Evolutionary conservation across 2,797 vertebrate species (phyloP), one percentile per base, ranked within the genome.

Genomic region (Telmatherina bonti): DNA sequence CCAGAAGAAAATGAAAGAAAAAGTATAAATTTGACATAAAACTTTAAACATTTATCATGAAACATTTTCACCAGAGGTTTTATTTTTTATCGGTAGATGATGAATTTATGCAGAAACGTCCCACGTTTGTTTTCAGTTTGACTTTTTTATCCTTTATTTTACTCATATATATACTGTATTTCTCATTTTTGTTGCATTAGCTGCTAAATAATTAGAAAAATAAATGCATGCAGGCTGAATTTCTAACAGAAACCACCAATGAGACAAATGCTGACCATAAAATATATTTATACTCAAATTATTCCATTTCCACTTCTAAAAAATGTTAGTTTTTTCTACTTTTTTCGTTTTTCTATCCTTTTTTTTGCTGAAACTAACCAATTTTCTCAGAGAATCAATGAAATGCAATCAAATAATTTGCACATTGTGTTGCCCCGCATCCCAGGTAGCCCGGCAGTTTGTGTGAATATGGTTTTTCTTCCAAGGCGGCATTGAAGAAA

Each of bases 321-420:
- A 3, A 7, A 3, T 7, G 3, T 31, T 7, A 31, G n/a, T n/a
- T n/a, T n/a, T n/a, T 33, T 33, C 33, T 7, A 33, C 2, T 11
- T 27, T 70, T 53, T 5, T 22, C 20, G 5, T 15, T 22, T 70
- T 53, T 7, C 20, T 22, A 5, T 0, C 22, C 6, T 24, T 18
- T 36, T 64, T 54, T 6, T 26, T 62, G 26, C 33, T 33, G 55
- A 65, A 53, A 22, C 24, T 5, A 18, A 20, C 18, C n/a, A 27
- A 33, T 47, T 31, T 67, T 18, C 12, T 13, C 38, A 61, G 13
- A 35, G 5, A 47, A 33, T 16, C 12, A 18, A 1, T 41, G 62
- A 75, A 51, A 69, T 29, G 52, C 22, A 67, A 57, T 62, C 47
- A 64, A 64, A 49, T 59, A 49, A 61, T 64, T 31, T 43, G 57